phyloP scores from a whole-genome alignment of 1,140 invertebrate species.

The Nylanderia fulva region DNA sequence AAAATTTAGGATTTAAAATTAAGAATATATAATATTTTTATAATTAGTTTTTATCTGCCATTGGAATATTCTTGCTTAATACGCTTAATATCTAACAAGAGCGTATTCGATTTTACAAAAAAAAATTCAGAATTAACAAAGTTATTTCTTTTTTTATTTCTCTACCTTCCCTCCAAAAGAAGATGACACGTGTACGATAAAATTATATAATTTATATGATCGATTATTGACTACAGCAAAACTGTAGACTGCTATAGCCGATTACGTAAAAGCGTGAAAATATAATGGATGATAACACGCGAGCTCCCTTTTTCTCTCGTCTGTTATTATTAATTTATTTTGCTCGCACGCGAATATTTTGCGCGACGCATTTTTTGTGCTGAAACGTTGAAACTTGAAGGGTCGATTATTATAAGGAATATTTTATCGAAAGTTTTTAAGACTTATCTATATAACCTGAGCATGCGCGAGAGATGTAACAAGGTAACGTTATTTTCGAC shows the following conservation, averaged over 20 bases:
- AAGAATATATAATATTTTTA: not conserved
- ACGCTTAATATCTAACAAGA: not conserved
- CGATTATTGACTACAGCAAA: slow-evolving; percentile 5
- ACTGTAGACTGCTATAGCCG: not conserved
- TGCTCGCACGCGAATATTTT: not conserved
- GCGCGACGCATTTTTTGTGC: too few species aligned
- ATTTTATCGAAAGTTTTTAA: not conserved
- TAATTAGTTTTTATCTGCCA: not conserved
- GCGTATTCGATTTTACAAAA: not conserved
- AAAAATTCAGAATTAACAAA: not conserved
- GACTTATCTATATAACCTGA: not conserved
- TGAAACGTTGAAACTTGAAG: slow-evolving; percentile 12
- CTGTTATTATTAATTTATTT: not conserved
- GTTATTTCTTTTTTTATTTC: not conserved
- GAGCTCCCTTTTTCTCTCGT: not conserved
- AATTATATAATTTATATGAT: not conserved
- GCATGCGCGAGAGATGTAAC: not conserved
- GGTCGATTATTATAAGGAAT: not conserved
- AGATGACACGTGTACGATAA: too few species aligned
- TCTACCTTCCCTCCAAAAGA: too few species aligned
- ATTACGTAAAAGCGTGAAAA: not conserved
- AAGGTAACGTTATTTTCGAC: not conserved
- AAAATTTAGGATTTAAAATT: not conserved
- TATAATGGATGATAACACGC: not conserved
- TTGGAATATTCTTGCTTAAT: not conserved